Conservation (phyloP, 2,888 invertebrate genomes). For the Sinotaia quadrata region DNA sequence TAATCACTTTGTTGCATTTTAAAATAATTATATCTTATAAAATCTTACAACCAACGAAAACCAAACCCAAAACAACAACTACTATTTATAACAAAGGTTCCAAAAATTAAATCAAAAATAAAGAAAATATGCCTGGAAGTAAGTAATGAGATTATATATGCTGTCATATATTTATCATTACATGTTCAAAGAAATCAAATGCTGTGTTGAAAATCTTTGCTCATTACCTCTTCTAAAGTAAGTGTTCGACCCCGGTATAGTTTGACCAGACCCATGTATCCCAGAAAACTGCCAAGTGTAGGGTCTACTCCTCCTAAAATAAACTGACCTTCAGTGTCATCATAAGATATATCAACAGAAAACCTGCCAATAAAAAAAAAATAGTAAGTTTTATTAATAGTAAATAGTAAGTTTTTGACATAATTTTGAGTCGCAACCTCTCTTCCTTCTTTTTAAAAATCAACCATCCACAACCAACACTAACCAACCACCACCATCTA, state of each 20-base stretch:
- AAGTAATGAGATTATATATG: no score
- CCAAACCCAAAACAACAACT: no score
- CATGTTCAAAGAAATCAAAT: neutral
- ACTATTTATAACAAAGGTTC: no score
- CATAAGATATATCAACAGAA: slow-evolving; percentile 34
- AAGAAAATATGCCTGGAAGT: no score
- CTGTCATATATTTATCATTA: neutral
- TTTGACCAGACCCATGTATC: slow-evolving; percentile 63
- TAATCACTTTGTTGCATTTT: no score
- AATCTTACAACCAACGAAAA: no score
- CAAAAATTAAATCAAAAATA: no score
- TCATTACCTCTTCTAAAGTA: slow-evolving; percentile 43
- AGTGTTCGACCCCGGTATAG: slow-evolving; percentile 53
- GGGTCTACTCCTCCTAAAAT: slow-evolving; percentile 63
- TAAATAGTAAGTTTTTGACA: neutral
- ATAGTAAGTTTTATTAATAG: neutral
- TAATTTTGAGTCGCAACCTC: no score
- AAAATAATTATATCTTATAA: no score
- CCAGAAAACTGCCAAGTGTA: slow-evolving; percentile 54
- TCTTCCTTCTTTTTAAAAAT: no score
- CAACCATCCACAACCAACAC: neutral
- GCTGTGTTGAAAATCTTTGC: neutral
- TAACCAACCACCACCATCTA: no score
- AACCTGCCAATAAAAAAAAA: slow-evolving; percentile 26
- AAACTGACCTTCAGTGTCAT: slow-evolving; percentile 61